Evolutionary conservation across 2,888 invertebrate species (phyloP), one percentile per base, ranked within the genome.

Genomic region (Andrena minutula): DNA sequence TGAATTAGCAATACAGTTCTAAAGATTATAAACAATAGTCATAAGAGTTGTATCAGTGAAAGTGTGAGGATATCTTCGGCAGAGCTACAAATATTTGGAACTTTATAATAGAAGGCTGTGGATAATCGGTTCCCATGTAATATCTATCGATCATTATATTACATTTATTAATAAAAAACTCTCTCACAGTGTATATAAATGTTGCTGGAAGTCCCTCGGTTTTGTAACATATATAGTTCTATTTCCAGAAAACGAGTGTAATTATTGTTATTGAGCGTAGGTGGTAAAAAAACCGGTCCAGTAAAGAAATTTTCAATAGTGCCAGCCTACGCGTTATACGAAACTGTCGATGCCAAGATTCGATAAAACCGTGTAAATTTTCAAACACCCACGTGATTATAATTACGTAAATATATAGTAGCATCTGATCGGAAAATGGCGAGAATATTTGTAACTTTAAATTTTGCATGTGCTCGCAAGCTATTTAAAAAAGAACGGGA

Each of bases 201-300:
- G 12, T 41, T 23, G 56, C 56, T 56, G 23, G 23, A 56, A 23
- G 26, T 56, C 56, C 10, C 12, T 10, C 12, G 10, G 8, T 56
- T 26, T 56, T 23, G 26, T 26, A 56, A 26, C 23, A 26, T 23
- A 56, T 4, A 12, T 26, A 56, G 56, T 20, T 56, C 56, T 20
- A 56, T 56, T 56, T 68, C 51, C 20, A 53, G 32, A 51, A 53
- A 51, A 30, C 53, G 30, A 20, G 2, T 68, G 20, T 41, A 68
- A 30, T 68, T 68, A 10, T n/a, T 30, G 53, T 8, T 30, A 20
- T 68, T 53, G 49, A 64, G n/a, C 32, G 28, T 53, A 30, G 53
- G n/a, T n/a, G 53, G 68, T 2, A 49, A 30, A 66, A 68, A 68
- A 32, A 68, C 30, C 32, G 53, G 53, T 68, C 32, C 32, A 53